Evolutionary conservation across 92 coral and sea anemone genomes (phyloP).

Genomic region (Palythoa grandis): DNA sequence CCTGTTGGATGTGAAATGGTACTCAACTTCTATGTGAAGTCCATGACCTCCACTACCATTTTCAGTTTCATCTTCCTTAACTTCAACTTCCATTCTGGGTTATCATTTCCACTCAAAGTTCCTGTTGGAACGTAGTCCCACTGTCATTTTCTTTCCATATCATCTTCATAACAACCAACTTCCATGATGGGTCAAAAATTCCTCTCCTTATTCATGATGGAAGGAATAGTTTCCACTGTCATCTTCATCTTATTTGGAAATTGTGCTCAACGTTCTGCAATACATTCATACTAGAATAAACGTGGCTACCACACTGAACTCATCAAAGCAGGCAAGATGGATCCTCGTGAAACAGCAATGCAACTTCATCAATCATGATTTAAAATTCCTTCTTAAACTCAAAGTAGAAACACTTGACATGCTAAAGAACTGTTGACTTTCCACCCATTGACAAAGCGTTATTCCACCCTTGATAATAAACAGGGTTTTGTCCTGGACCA

Average conservation of each 20-base stretch:
- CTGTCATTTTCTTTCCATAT: not conserved
- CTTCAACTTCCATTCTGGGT: too few species aligned
- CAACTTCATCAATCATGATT: not conserved
- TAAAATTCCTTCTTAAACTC: not conserved
- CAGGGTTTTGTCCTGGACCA: constrained; percentile 35
- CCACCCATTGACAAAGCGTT: constrained; percentile 19
- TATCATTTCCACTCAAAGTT: not conserved
- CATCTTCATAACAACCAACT: too few species aligned
- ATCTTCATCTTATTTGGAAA: not conserved
- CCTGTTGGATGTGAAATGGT: not conserved
- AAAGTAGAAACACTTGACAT: not conserved
- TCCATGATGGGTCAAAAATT: too few species aligned
- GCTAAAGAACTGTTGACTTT: constrained; percentile 40
- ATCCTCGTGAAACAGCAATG: not conserved
- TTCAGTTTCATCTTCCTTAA: too few species aligned
- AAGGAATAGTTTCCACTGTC: too few species aligned
- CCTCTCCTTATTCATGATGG: too few species aligned
- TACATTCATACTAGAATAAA: not conserved
- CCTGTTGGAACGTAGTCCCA: not conserved
- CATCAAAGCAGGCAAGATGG: not conserved
- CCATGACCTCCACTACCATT: too few species aligned
- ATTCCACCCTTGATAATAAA: constrained; percentile 30
- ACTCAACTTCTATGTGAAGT: too few species aligned
- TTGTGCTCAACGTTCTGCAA: not conserved
- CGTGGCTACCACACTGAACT: not conserved